These are phyloP conservation scores for Ptychodera flava DNA, from an alignment of 35 echinoderm and acorn worm genomes.

Conservation along the genomic window DNA sequence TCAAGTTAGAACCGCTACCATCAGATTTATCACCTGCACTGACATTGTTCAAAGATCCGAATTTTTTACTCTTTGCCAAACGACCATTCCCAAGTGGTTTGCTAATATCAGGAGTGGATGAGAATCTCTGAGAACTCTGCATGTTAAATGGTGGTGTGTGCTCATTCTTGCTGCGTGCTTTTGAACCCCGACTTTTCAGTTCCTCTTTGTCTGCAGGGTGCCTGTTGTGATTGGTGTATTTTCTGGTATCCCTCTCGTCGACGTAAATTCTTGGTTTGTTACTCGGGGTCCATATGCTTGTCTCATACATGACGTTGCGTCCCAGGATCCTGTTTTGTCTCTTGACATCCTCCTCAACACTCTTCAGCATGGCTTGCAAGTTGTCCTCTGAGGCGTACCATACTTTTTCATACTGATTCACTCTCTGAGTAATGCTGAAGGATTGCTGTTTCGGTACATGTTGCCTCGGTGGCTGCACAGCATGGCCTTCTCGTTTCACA, in stretches of 20 bases:
- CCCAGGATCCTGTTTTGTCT: not conserved
- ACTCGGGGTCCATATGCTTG: not conserved
- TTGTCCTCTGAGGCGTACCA: not conserved
- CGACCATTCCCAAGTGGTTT: not conserved
- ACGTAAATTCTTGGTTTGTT: not conserved
- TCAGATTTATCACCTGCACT: not conserved
- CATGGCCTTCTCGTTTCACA: not conserved
- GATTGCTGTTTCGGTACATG: not conserved
- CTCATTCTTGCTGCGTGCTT: not conserved
- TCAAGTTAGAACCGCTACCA: not conserved
- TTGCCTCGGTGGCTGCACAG: no score
- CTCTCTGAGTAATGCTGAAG: not conserved
- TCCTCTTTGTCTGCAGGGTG: not conserved
- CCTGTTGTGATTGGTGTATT: not conserved
- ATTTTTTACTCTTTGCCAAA: not conserved
- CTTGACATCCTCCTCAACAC: not conserved
- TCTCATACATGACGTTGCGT: not conserved
- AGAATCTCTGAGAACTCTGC: not conserved
- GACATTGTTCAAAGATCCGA: not conserved
- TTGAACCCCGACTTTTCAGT: not conserved
- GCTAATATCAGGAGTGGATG: not conserved
- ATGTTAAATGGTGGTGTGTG: not conserved
- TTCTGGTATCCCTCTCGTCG: not conserved
- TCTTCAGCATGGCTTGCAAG: not conserved
- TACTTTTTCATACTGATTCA: not conserved